These are phyloP conservation scores for Podotricha telesiphe DNA, from an alignment of 2,888 invertebrate genomes.

Conservation along the genomic window DNA sequence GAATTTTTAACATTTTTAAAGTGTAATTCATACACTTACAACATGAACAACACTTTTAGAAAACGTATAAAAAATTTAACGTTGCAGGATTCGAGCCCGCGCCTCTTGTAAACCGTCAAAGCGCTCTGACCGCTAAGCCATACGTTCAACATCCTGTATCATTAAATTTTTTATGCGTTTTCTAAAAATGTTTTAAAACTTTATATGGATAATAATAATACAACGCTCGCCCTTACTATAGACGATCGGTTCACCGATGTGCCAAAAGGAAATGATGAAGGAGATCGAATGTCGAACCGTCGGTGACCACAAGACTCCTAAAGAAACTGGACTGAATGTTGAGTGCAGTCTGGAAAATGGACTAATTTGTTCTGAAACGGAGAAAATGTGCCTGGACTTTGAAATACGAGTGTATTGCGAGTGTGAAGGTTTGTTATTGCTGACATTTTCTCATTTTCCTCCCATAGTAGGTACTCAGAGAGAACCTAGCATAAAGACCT, in stretches of 20 bases:
- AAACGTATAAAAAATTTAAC: too few species aligned
- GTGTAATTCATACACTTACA: too few species aligned
- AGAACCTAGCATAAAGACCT: too few species aligned
- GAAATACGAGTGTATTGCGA: constrained; percentile 90
- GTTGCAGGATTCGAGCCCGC: too few species aligned
- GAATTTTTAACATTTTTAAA: too few species aligned
- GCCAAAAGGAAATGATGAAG: constrained; percentile 85
- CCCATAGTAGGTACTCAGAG: too few species aligned
- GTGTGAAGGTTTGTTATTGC: constrained; percentile 56
- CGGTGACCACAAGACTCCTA: constrained; percentile 83
- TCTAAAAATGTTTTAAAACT: too few species aligned
- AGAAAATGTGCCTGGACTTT: constrained; percentile 88
- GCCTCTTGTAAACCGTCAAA: too few species aligned
- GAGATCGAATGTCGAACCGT: constrained; percentile 91
- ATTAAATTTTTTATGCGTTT: too few species aligned
- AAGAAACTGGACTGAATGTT: constrained; percentile 88
- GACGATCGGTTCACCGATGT: constrained; percentile 80
- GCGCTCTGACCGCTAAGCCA: too few species aligned
- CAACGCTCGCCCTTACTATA: constrained; percentile 42
- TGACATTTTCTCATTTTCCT: background rate
- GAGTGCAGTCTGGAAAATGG: constrained; percentile 90
- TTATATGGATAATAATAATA: background rate
- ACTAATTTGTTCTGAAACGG: constrained; percentile 85
- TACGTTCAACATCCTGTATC: too few species aligned
- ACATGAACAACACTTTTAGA: too few species aligned